Conservation (phyloP, 1,140 invertebrate species). For the Zaprionus camerounensis region DNA sequence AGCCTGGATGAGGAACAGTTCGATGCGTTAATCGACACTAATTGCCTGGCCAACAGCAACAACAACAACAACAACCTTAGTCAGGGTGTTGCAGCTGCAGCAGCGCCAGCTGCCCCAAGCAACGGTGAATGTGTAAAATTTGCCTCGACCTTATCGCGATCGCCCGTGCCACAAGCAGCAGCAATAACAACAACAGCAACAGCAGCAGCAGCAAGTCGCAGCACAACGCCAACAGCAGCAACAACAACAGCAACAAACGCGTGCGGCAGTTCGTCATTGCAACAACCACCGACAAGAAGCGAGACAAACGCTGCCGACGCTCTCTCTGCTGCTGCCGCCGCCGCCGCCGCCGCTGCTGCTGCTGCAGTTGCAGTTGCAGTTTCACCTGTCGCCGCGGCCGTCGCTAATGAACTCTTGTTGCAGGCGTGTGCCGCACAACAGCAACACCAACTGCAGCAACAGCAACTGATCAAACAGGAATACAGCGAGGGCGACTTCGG, state of each 20-base stretch:
- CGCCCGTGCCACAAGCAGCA: constrained; percentile 64
- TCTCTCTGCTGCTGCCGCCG: constrained; percentile 6
- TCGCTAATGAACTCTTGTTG: constrained; percentile 70
- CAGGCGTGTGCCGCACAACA: constrained; percentile 74
- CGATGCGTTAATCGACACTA: constrained; percentile 69
- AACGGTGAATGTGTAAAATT: constrained; percentile 65
- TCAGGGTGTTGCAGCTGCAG: constrained; percentile 42
- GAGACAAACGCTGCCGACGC: constrained; percentile 9
- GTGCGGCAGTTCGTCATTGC: constrained; percentile 58
- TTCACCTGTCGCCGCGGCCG: constrained; percentile 68
- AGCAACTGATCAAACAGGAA: constrained; percentile 79
- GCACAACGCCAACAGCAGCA: constrained; percentile 36
- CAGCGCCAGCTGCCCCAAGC: constrained; percentile 65
- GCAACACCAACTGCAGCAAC: constrained; percentile 47
- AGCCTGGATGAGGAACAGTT: constrained; percentile 63
- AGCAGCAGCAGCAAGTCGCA: constrained; percentile 34
- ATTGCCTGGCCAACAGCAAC: constrained; percentile 52
- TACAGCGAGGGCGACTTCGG: constrained; percentile 52
- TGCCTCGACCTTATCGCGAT: constrained; percentile 56
- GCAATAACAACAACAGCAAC: constrained; percentile 29
- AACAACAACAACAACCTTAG: constrained; percentile 21
- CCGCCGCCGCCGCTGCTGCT: constrained; percentile 5
- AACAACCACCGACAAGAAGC: constrained; percentile 43
- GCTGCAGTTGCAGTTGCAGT: constrained; percentile 42
- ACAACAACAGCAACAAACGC: constrained; percentile 31